Percentiles rank a stretch among this genome's conserved stretches.
Conservation (phyloP, 2,888 invertebrate genomes). For the Melinopterus prodromus region DNA sequence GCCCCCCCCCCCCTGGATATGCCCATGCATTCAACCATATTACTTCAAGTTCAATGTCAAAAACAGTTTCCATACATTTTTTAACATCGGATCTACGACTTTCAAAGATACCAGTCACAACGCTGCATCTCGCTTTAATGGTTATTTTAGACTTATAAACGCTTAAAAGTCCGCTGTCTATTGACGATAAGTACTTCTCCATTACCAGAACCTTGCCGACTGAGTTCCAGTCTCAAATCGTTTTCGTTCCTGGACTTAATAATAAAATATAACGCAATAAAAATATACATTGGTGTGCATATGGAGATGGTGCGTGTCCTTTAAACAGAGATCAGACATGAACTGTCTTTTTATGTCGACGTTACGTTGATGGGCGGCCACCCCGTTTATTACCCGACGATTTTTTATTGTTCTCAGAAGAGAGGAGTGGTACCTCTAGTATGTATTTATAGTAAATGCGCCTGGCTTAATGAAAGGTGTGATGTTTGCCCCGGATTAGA, state of each 20-base stretch:
- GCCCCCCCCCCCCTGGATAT: too few species aligned
- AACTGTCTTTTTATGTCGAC: not conserved
- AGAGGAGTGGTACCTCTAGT: not conserved
- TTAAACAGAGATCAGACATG: not conserved
- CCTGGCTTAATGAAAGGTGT: not conserved
- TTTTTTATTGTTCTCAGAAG: not conserved
- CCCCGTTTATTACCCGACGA: slow-evolving; percentile 4
- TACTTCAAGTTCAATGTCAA: too few species aligned
- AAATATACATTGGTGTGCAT: not conserved
- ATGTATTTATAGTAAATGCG: slow-evolving; percentile 4
- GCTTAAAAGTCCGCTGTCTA: too few species aligned
- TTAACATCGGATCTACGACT: too few species aligned
- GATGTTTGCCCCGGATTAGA: not conserved
- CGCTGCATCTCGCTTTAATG: too few species aligned
- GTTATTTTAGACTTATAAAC: too few species aligned
- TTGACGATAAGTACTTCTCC: not conserved
- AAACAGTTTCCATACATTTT: too few species aligned
- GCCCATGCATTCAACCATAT: too few species aligned
- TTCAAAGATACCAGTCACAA: too few species aligned
- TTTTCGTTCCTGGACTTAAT: not conserved
- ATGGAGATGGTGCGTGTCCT: not conserved
- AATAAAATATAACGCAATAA: not conserved
- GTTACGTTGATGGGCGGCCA: not conserved
- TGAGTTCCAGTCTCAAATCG: not conserved
- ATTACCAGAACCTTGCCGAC: not conserved